Conservation (phyloP, 2,888 invertebrate genomes). For the Limnephilus marmoratus region DNA sequence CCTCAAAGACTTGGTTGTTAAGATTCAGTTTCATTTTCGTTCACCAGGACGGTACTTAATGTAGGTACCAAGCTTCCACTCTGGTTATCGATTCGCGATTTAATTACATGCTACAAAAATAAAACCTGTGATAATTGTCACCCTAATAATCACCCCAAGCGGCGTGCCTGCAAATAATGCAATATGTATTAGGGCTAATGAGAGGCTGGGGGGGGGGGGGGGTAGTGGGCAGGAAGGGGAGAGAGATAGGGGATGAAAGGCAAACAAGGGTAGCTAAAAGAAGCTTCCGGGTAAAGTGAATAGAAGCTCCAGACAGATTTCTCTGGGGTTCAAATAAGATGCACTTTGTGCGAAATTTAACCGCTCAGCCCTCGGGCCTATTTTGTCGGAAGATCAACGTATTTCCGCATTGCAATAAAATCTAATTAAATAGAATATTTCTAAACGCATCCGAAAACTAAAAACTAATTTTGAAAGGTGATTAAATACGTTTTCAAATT, state of each 20-base stretch:
- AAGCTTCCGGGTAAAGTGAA: background rate
- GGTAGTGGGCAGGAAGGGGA: background rate
- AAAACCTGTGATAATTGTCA: background rate
- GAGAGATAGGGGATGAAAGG: slow-evolving; percentile 4
- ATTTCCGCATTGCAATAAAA: too few relatives aligned
- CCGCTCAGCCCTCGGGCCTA: too few relatives aligned
- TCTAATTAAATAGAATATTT: too few relatives aligned
- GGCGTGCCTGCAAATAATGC: slow-evolving; percentile 5
- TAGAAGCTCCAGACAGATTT: background rate
- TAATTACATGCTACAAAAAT: background rate
- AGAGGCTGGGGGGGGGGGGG: background rate
- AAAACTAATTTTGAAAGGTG: too few relatives aligned
- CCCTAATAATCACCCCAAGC: background rate
- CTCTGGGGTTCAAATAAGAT: background rate
- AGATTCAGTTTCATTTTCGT: too few relatives aligned
- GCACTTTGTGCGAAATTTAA: background rate
- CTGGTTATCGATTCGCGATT: background rate
- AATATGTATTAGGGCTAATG: slow-evolving; percentile 19
- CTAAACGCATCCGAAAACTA: too few relatives aligned
- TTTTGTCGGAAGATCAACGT: too few relatives aligned
- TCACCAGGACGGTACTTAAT: too few relatives aligned
- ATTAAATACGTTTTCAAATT: too few relatives aligned
- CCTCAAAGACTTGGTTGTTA: too few relatives aligned
- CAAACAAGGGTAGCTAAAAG: slow-evolving; percentile 24
- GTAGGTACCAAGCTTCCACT: background rate